Evolutionary conservation across 2,888 invertebrate species (phyloP), one percentile per base, ranked within the genome.

Genomic region (Hydrotaea diabolus): DNA sequence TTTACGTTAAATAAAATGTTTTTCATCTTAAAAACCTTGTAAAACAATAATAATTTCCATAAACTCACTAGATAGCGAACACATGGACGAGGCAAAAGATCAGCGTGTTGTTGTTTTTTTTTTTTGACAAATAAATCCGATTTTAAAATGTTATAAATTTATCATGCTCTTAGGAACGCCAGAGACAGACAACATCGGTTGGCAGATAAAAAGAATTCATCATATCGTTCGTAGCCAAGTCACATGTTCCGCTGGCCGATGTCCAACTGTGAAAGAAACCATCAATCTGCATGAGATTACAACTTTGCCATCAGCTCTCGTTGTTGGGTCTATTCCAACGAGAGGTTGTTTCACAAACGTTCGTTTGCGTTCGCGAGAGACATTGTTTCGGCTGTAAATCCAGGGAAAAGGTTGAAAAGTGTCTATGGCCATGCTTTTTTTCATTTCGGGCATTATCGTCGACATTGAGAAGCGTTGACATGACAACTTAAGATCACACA

Each of bases 401-500:
- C 23, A 9, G 43, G 2, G 59, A 13, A 66, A 36, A 66, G 21
- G 66, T 21, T 39, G 19, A 59, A 59, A 8, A 23, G 23, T 59
- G 19, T 15, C 15, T 26, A 15, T 59, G 49, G 2, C n/a, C 9
- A 4, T 59, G 59, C 31, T n/a, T 13, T 64, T 17, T 46, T 46
- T 46, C 31, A 23, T 4, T 46, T 15, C 21, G 21, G 66, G 19
- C 1, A 46, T 69, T 15, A 69, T 43, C 31, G 17, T 15, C 46
- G 39, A 4, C 49, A 57, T 81, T 89, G 89, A 90, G 89, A 90
- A 90, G 91, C 91, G 90, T 90, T 90, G 90, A 90, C 90, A 90
- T 90, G 90, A 89, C 91, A 90, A 91, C 90, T 89, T 87, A 87
- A 89, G 89, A 91, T 90, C 87, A 86, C 88, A 88, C 83, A 39